These are phyloP conservation scores for Polyommatus iphigenia DNA, from an alignment of 2,888 invertebrate species.

Conservation along the genomic window DNA sequence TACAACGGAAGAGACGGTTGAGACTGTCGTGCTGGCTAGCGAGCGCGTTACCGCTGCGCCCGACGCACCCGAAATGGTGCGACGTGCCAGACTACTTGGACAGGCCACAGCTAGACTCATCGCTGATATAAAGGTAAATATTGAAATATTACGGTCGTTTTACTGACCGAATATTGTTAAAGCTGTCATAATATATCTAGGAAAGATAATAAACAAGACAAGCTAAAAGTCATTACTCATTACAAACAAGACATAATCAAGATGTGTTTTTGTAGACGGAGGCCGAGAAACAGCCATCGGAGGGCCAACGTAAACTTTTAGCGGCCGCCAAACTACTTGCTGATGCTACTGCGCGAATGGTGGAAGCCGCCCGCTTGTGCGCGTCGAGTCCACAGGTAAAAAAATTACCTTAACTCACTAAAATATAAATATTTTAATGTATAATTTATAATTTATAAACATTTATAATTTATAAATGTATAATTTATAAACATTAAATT, in stretches of 20 bases:
- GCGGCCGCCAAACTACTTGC: slow-evolving; percentile 97
- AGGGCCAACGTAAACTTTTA: slow-evolving; percentile 92
- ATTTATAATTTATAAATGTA: too few relatives aligned
- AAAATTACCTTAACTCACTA: neutral
- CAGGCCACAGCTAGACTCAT: slow-evolving; percentile 97
- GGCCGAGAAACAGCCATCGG: slow-evolving; percentile 92
- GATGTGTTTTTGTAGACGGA: slow-evolving; percentile 79
- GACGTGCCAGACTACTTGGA: slow-evolving; percentile 93
- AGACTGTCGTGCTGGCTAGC: slow-evolving; percentile 93
- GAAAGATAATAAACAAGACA: neutral
- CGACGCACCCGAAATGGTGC: slow-evolving; percentile 96
- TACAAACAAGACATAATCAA: neutral
- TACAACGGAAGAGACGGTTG: slow-evolving; percentile 88
- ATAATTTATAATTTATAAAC: neutral
- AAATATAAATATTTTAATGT: neutral
- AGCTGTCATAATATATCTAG: neutral
- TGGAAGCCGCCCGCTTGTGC: slow-evolving; percentile 96
- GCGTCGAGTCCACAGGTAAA: slow-evolving; percentile 86
- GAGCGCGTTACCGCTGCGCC: slow-evolving; percentile 93
- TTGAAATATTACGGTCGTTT: neutral
- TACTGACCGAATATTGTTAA: neutral
- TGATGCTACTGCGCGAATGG: slow-evolving; percentile 98
- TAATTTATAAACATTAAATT: neutral
- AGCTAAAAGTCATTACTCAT: slow-evolving; percentile 12
- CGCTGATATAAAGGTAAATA: slow-evolving; percentile 90